A percentile compares a stretch with the other conserved stretches of the same genome.
Evolutionary conservation across 2,113 vertebrate species (phyloP).

Genomic region (Sorex araneus): DNA sequence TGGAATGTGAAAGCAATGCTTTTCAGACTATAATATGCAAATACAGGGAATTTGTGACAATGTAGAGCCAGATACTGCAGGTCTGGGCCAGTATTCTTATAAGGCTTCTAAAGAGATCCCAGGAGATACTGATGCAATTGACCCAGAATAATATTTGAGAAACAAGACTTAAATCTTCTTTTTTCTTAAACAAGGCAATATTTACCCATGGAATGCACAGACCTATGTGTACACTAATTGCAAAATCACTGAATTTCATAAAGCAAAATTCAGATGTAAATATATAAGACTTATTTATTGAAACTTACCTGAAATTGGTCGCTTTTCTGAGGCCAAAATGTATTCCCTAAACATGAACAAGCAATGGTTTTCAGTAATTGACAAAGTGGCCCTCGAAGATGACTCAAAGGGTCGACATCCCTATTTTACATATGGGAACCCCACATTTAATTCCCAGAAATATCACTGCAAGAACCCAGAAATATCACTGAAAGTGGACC

Average conservation of each 20-base stretch:
- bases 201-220: not conserved
- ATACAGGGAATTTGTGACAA: fast-evolving
- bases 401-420: too few species aligned
- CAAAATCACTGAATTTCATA: not conserved
- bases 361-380: not conserved
- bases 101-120: not conserved
- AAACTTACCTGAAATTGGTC: not conserved
- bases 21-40: not conserved
- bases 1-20: not conserved
- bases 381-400: not conserved
- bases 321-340: not conserved
- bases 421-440: too few species aligned
- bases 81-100: fast-evolving
- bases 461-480: too few species aligned
- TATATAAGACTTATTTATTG: not conserved
- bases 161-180: not conserved
- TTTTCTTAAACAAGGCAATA: not conserved
- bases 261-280: not conserved
- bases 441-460: too few species aligned
- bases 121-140: not conserved
- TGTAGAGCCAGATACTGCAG: not conserved
- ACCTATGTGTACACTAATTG: not conserved
- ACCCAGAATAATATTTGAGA: not conserved
- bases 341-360: conserved; percentile 21
- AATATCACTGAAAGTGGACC: too few species aligned